phyloP scores from a whole-genome alignment of 2,888 invertebrate species.

The Spatulosminthurus flaviceps region DNA sequence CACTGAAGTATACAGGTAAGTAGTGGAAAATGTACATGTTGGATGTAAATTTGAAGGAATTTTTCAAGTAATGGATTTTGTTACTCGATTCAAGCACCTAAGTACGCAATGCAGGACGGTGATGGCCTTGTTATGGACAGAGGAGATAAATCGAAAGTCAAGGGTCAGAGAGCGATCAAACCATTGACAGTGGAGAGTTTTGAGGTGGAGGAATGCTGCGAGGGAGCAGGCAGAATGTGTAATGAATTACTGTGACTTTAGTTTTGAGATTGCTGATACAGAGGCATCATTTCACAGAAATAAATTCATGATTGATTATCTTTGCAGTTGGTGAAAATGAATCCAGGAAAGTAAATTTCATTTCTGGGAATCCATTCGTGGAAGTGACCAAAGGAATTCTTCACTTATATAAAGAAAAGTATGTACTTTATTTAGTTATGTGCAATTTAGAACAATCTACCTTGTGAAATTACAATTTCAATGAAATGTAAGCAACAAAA shows the following conservation, averaged over 20 bases:
- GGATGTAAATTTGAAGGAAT: not conserved
- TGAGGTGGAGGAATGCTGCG: slow-evolving; percentile 35
- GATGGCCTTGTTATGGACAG: slow-evolving; percentile 52
- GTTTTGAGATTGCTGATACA: not conserved
- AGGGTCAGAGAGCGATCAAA: slow-evolving; percentile 53
- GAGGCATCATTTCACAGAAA: too few species aligned
- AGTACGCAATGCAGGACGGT: slow-evolving; percentile 47
- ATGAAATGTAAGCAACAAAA: not conserved
- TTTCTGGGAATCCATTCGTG: slow-evolving; percentile 95
- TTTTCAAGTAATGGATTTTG: not conserved
- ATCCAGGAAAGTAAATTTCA: slow-evolving; percentile 70
- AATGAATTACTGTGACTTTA: not conserved
- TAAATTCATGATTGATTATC: too few species aligned
- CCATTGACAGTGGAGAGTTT: slow-evolving; percentile 52
- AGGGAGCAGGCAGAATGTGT: slow-evolving; percentile 38
- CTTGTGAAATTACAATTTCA: not conserved
- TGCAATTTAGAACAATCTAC: too few species aligned
- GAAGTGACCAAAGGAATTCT: slow-evolving; percentile 96
- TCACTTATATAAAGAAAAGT: slow-evolving; percentile 98
- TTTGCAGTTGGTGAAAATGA: slow-evolving; percentile 34
- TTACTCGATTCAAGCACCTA: slow-evolving; percentile 41
- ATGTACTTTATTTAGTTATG: too few species aligned
- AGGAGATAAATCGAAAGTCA: slow-evolving; percentile 55
- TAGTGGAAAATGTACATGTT: not conserved
- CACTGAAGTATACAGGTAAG: slow-evolving; percentile 55